Evolutionary conservation across 2,113 vertebrate species (phyloP), one percentile per base, ranked within the genome.

Genomic region (Amphiprion ocellaris): DNA sequence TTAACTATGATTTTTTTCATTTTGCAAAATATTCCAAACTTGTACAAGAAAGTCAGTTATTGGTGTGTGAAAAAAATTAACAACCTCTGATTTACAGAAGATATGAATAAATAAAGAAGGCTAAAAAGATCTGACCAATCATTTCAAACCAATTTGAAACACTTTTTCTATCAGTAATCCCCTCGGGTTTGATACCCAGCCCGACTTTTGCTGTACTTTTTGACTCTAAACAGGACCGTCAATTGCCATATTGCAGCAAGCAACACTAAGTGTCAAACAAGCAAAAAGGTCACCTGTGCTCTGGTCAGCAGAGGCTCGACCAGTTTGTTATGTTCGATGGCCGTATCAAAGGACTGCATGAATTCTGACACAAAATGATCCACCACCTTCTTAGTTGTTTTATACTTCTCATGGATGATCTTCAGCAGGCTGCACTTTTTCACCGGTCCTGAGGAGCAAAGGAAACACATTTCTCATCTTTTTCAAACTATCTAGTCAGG

Each of bases 381-480:
- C 61, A 98, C 92, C 0, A 96, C 96, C 87, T 99, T 99, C 92
- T 99, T 99, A 62, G 92, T 98, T 4, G 96, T 97, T 85, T 99
- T 99, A 83, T 98, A 99, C 41, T 98, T 99, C 83, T 99, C 98
- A 28, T 99, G 98, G 89, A 99, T 97, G 87, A 99, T 99, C 92
- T 99, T 99, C 24, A 99, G 92, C 55, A 99, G 93, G 14, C 98
- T 98, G 72, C 98, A 99, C 76, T 99, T 99, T 92, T 99, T 99
- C 55, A 99, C 98, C 1, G 96, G 94, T 58, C 98, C 98, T 99
- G 49, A 2, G 80, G 79, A 62, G 19, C 10, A 17, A 30, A 55
- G 15, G 4, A 26, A 1, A 74, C 1, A 50, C 0, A 50, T 11
- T 19, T 46, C 1, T 69, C 11, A 84, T 10, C 4, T 11, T 39